phyloP scores from a whole-genome alignment of 53 echinoderm and acorn worm genomes.

The Holothuria leucospilota region DNA sequence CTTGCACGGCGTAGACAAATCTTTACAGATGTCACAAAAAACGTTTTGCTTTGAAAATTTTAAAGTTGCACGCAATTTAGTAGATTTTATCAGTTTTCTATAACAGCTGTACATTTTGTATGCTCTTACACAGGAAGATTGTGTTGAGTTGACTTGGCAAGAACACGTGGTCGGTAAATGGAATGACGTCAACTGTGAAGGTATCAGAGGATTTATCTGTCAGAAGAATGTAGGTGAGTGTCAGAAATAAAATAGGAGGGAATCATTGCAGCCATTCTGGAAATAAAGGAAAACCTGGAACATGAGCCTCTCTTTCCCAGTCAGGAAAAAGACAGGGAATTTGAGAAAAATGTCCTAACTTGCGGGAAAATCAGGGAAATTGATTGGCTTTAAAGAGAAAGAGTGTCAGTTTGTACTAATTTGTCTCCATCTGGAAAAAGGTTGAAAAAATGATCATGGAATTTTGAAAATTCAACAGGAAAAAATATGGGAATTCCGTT shows the following conservation, averaged over 20 bases:
- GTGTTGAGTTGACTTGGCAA: conserved; percentile 82
- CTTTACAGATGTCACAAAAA: too few relatives aligned
- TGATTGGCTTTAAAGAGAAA: background rate
- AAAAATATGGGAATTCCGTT: too few relatives aligned
- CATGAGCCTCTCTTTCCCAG: background rate
- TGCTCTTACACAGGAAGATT: conserved; percentile 77
- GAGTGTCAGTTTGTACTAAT: too few relatives aligned
- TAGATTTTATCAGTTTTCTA: too few relatives aligned
- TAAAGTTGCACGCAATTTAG: too few relatives aligned
- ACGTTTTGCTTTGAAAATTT: too few relatives aligned
- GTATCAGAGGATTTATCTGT: conserved; percentile 80
- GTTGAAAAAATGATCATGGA: too few relatives aligned
- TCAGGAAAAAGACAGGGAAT: background rate
- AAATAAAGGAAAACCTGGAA: background rate
- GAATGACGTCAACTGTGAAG: conserved; percentile 81
- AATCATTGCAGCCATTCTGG: background rate
- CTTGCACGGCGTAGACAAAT: too few relatives aligned
- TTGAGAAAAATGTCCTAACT: too few relatives aligned
- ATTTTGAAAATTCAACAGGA: too few relatives aligned
- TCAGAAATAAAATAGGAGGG: background rate
- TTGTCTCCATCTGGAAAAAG: too few relatives aligned
- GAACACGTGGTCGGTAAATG: conserved; percentile 70
- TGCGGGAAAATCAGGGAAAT: background rate
- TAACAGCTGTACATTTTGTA: background rate
- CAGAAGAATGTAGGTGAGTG: conserved; percentile 68